A percentile compares a stretch with the other conserved stretches of the same genome.
Conservation (phyloP, 2,888 invertebrate species). For the Drosophila suboccidentalis region DNA sequence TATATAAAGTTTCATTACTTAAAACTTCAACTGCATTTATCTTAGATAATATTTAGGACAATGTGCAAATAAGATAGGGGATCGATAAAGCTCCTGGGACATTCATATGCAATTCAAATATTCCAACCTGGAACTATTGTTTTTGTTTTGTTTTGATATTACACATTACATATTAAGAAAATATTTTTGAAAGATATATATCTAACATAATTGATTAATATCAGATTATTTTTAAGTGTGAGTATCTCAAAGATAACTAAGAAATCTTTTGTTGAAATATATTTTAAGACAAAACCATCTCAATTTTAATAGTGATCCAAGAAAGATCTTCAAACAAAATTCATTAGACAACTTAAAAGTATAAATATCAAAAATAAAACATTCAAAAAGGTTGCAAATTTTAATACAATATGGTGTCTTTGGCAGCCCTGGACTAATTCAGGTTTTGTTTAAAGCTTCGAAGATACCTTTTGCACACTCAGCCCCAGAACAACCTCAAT, state of each 20-base stretch:
- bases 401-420: neutral
- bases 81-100: neutral
- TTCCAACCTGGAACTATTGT: conserved; percentile 3
- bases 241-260: neutral
- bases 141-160: no score
- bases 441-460: neutral
- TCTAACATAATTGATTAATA: neutral
- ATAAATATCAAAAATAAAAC: conserved; percentile 8
- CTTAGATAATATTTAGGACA: neutral
- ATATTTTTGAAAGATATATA: neutral
- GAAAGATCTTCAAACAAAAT: neutral
- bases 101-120: neutral
- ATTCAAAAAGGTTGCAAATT: conserved; percentile 7
- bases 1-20: neutral
- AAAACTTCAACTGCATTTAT: neutral
- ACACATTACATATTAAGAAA: neutral
- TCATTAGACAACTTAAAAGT: neutral
- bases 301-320: neutral
- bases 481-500: conserved; percentile 29
- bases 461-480: conserved; percentile 16
- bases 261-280: neutral
- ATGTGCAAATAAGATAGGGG: neutral
- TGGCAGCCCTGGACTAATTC: neutral
- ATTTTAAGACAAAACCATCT: neutral
- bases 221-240: neutral